Conservation (phyloP, 2,113 vertebrate species). For the Chloebia gouldiae region DNA sequence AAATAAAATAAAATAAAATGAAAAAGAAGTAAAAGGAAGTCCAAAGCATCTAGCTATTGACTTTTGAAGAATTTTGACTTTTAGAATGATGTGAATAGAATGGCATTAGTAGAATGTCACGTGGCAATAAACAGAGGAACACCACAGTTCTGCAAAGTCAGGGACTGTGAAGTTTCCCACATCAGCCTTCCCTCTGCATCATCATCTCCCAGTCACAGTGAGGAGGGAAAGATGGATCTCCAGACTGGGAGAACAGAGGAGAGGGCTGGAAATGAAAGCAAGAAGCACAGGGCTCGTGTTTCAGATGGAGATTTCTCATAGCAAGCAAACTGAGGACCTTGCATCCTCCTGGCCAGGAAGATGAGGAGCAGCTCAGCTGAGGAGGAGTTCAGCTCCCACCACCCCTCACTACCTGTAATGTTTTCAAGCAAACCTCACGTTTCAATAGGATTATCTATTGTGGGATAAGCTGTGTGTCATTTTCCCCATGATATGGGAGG, state of each 20-base stretch:
- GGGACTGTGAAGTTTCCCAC: background rate
- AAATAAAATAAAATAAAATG: background rate
- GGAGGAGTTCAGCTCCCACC: background rate
- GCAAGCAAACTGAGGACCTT: background rate
- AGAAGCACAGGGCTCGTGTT: background rate
- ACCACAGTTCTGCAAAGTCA: background rate
- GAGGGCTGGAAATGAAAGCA: background rate
- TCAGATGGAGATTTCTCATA: background rate
- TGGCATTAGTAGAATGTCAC: background rate
- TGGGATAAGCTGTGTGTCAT: background rate
- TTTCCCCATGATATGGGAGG: background rate
- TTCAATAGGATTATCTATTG: background rate
- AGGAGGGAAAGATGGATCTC: background rate
- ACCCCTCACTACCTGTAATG: background rate
- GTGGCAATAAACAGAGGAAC: background rate
- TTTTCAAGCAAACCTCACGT: background rate
- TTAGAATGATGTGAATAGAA: background rate
- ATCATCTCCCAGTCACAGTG: background rate
- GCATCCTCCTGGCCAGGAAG: background rate
- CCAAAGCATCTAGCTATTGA: background rate
- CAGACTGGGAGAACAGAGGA: background rate
- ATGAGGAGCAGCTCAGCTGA: background rate
- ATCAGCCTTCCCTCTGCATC: background rate
- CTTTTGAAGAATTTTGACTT: slow-evolving; percentile 3
- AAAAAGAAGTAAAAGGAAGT: background rate